These are phyloP conservation scores for Drosophila parvula DNA, from an alignment of 1,140 invertebrate genomes.

Conservation along the genomic window DNA sequence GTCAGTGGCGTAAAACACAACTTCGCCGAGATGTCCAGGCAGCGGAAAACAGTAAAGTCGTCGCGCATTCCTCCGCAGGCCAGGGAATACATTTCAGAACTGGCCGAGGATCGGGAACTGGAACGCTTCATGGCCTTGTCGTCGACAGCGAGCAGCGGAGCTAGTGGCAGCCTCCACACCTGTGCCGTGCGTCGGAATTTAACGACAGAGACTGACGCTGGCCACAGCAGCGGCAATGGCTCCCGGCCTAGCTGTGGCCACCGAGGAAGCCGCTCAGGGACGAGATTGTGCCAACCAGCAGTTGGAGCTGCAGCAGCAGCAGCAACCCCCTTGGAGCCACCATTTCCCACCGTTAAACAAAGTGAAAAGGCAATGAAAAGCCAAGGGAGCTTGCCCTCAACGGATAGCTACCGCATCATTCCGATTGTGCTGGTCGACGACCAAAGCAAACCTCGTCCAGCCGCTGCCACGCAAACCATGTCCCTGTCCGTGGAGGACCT, in stretches of 20 bases:
- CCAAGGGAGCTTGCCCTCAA: background rate
- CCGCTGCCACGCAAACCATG: background rate
- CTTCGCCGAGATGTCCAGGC: conserved; percentile 8
- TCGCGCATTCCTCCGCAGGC: conserved; percentile 47
- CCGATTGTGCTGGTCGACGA: conserved; percentile 43
- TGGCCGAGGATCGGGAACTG: conserved; percentile 47
- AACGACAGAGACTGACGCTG: background rate
- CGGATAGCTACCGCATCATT: conserved; percentile 32
- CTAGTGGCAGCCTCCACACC: conserved; percentile 36
- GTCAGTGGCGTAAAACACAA: background rate
- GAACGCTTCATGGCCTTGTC: conserved; percentile 55
- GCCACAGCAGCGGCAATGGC: background rate
- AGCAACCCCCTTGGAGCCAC: background rate
- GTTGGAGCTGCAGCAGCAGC: background rate
- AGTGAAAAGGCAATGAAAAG: background rate
- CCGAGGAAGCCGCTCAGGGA: background rate
- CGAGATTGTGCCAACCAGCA: background rate
- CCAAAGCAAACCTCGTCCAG: background rate
- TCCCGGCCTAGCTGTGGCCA: background rate
- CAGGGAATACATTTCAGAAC: conserved; percentile 38
- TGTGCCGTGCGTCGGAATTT: conserved; percentile 6
- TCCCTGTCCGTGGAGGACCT: conserved; percentile 62
- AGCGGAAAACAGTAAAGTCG: conserved; percentile 16
- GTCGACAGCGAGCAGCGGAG: conserved; percentile 42
- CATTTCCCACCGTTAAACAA: background rate